phyloP scores from a whole-genome alignment of 1,140 invertebrate genomes.

The Melitaea cinxia region DNA sequence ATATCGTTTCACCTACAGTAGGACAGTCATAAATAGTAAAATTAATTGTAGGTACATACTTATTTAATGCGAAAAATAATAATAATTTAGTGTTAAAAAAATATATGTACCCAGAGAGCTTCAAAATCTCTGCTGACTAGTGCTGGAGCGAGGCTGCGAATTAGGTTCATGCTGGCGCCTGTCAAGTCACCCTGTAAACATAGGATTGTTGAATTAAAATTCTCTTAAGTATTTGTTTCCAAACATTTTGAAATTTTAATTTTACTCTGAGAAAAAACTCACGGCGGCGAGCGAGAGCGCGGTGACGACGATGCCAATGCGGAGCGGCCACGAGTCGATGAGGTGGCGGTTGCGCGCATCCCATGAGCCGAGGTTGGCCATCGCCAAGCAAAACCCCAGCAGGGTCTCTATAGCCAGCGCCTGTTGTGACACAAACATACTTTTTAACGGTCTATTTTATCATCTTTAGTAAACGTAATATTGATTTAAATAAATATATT shows the following conservation, averaged over 20 bases:
- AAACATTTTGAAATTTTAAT: too few species aligned
- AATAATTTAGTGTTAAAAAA: neutral
- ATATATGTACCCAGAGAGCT: slow-evolving; percentile 80
- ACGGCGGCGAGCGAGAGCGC: slow-evolving; percentile 72
- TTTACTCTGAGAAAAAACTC: slow-evolving; percentile 17
- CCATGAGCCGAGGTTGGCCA: slow-evolving; percentile 77
- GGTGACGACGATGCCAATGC: slow-evolving; percentile 71
- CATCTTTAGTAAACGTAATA: too few species aligned
- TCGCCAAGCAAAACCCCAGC: slow-evolving; percentile 67
- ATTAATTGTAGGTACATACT: too few species aligned
- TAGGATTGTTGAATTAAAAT: neutral
- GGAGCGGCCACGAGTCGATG: slow-evolving; percentile 77
- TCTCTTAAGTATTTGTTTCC: too few species aligned
- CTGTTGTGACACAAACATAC: slow-evolving; percentile 43
- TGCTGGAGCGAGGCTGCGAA: slow-evolving; percentile 91
- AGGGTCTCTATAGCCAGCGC: slow-evolving; percentile 69
- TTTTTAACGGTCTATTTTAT: too few species aligned
- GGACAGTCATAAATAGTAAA: too few species aligned
- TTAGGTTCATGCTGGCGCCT: slow-evolving; percentile 93
- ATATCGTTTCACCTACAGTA: too few species aligned
- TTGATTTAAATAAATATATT: too few species aligned
- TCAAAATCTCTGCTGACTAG: slow-evolving; percentile 85
- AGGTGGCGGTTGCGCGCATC: slow-evolving; percentile 69
- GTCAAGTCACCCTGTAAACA: slow-evolving; percentile 79
- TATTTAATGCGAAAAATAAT: neutral